Conservation (phyloP, 2,113 vertebrate genomes). For the Pipa parva region DNA sequence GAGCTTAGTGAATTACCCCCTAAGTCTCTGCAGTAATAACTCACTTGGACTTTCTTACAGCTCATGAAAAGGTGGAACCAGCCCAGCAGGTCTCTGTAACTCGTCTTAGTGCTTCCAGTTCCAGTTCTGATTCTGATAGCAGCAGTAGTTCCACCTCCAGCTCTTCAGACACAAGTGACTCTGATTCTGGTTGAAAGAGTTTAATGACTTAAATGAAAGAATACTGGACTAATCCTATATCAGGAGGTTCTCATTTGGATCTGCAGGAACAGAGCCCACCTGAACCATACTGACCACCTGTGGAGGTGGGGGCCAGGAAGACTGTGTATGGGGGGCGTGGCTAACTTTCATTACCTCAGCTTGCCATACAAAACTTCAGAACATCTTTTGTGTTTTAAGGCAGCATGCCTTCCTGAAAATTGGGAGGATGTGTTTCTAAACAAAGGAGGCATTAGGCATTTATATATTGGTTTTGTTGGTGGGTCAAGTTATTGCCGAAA, state of each 20-base stretch:
- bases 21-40: background rate
- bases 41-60: constrained; percentile 49
- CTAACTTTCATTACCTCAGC: background rate
- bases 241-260: constrained; percentile 50
- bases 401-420: background rate
- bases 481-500: background rate
- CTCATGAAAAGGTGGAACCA: constrained; percentile 67
- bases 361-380: background rate
- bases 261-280: constrained; percentile 58
- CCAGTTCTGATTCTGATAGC: constrained; percentile 76
- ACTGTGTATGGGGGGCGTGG: no score
- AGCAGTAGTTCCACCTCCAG: constrained; percentile 79
- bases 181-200: constrained; percentile 75
- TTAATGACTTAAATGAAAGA: background rate
- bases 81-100: constrained; percentile 72
- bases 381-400: background rate
- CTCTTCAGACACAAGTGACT: constrained; percentile 88
- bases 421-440: background rate
- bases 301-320: constrained; percentile 18
- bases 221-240: background rate
- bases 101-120: constrained; percentile 84
- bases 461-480: no score
- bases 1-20: no score
- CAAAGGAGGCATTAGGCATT: constrained; percentile 11
- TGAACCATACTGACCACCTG: constrained; percentile 35